phyloP scores from a whole-genome alignment of 2,113 vertebrate species.

The Glareola pratincola region DNA sequence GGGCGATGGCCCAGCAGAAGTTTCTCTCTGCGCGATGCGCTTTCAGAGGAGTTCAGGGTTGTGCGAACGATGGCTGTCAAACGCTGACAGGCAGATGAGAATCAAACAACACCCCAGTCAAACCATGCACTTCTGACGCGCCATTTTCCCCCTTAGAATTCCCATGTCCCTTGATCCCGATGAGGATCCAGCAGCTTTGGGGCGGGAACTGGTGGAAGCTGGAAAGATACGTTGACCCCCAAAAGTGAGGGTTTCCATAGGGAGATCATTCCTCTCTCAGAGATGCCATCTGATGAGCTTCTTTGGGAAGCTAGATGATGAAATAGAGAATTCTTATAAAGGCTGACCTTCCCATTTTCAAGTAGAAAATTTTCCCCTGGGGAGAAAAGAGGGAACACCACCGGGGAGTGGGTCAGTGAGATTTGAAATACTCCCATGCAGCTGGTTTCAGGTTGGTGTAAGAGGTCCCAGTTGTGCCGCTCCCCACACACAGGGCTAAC shows the following conservation, averaged over 20 bases:
- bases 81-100: not conserved
- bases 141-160: not conserved
- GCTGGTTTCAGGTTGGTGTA: not conserved
- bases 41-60: not conserved
- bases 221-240: not conserved
- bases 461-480: not conserved
- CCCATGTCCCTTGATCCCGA: not conserved
- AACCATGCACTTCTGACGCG: accelerated
- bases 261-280: not conserved
- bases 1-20: not conserved
- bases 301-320: not conserved
- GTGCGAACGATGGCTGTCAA: not conserved
- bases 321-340: not conserved
- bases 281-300: not conserved
- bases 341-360: not conserved
- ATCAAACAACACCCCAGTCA: not conserved
- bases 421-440: accelerated
- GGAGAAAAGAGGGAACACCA: not conserved
- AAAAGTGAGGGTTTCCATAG: not conserved
- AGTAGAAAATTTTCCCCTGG: not conserved
- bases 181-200: not conserved
- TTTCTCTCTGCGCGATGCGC: not conserved
- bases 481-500: not conserved
- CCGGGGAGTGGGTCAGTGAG: not conserved
- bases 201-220: not conserved